These are phyloP conservation scores for Drosophila takahashii DNA, from an alignment of 1,140 invertebrate genomes.

Conservation along the genomic window DNA sequence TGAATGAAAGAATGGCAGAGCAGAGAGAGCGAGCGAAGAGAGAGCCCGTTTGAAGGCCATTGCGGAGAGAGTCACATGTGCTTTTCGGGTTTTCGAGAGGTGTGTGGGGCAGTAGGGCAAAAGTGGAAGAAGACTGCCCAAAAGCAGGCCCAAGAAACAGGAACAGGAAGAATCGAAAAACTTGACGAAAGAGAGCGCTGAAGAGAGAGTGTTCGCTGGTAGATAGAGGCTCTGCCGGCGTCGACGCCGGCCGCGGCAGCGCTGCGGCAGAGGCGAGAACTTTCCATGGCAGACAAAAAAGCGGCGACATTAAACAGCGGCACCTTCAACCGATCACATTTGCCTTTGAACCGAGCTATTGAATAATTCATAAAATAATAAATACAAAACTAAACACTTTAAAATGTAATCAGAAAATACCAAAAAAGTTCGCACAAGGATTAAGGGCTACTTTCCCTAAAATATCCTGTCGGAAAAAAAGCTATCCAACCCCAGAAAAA, in stretches of 20 bases:
- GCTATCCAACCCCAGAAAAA: background rate
- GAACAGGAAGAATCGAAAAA: constrained; percentile 78
- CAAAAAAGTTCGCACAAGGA: background rate
- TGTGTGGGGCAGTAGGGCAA: constrained; percentile 81
- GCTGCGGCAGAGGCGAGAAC: constrained; percentile 52
- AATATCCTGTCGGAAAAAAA: constrained; percentile 4
- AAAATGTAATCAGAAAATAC: background rate
- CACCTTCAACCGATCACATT: constrained; percentile 80
- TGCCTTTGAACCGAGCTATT: constrained; percentile 7
- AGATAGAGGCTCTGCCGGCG: constrained; percentile 54
- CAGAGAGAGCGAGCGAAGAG: constrained; percentile 23
- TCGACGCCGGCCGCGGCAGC: constrained; percentile 18
- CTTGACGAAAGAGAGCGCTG: constrained; percentile 61
- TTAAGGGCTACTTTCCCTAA: background rate
- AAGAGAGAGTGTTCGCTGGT: constrained; percentile 25
- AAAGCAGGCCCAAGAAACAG: constrained; percentile 60
- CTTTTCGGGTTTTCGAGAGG: constrained; percentile 28
- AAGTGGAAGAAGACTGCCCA: constrained; percentile 26
- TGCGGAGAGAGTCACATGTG: constrained; percentile 31
- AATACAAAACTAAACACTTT: background rate
- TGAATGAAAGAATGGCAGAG: constrained; percentile 70
- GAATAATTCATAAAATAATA: constrained; percentile 12
- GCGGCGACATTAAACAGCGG: constrained; percentile 75
- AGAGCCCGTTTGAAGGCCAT: constrained; percentile 58
- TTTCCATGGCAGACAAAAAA: constrained; percentile 71